Evolutionary conservation across 2,888 invertebrate genomes (phyloP).

Genomic region (Euclidia mi): DNA sequence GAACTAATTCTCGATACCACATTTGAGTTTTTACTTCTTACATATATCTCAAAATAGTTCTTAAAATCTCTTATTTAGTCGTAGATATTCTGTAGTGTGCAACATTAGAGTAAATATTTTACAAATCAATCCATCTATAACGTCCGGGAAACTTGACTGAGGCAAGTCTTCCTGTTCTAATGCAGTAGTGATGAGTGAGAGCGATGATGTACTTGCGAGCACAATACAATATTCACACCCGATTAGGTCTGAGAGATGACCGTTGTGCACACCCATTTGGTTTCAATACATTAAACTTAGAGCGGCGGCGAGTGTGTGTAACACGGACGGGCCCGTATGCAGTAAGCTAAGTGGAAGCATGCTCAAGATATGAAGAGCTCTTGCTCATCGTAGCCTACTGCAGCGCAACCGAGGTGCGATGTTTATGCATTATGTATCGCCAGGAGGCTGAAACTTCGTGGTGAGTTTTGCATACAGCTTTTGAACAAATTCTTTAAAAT

Average conservation of each 20-base stretch:
- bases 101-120: no score
- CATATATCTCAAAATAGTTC: no score
- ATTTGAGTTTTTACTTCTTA: no score
- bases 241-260: slow-evolving; percentile 18
- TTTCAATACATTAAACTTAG: slow-evolving; percentile 52
- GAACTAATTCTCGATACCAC: no score
- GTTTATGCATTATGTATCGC: slow-evolving; percentile 75
- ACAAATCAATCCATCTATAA: no score
- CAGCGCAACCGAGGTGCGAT: slow-evolving; percentile 62
- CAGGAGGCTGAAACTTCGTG: slow-evolving; percentile 58
- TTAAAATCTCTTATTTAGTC: no score
- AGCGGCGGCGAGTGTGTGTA: slow-evolving; percentile 52
- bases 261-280: slow-evolving; percentile 33
- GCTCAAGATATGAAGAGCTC: slow-evolving; percentile 71
- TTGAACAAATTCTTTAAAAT: slow-evolving; percentile 52
- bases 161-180: no score
- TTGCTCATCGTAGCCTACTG: slow-evolving; percentile 60
- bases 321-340: slow-evolving; percentile 52
- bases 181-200: no score
- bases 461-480: slow-evolving; percentile 61
- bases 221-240: slow-evolving; percentile 10
- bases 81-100: no score
- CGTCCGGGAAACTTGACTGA: no score
- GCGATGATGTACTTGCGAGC: no score
- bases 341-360: slow-evolving; percentile 59